Conservation (phyloP, 2,113 vertebrate species). For the Salminus brasiliensis region DNA sequence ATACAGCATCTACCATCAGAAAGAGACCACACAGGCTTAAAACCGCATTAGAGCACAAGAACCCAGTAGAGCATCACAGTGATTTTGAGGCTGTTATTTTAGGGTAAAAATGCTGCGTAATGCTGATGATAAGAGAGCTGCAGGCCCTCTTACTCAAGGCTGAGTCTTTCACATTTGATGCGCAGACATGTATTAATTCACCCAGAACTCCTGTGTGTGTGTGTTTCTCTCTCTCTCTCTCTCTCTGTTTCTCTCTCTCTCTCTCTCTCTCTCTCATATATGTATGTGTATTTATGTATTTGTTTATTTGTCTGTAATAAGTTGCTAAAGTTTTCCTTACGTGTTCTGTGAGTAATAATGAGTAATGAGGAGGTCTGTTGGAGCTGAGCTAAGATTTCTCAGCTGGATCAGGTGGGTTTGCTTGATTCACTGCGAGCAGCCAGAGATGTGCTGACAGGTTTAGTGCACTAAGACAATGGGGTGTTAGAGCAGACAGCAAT, state of each 20-base stretch:
- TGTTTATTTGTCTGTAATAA: conserved; percentile 13
- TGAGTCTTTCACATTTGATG: background rate
- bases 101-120: no score
- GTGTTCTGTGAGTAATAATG: conserved; percentile 19
- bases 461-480: background rate
- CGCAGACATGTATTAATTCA: background rate
- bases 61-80: no score
- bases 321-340: conserved; percentile 15
- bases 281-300: no score
- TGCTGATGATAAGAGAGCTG: no score
- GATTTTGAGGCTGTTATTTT: no score
- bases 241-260: no score
- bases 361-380: conserved; percentile 3
- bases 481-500: background rate
- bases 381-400: background rate
- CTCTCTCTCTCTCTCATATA: no score
- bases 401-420: background rate
- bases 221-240: no score
- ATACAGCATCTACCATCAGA: no score
- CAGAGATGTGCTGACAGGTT: no score
- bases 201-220: conserved; percentile 27
- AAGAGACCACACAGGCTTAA: no score
- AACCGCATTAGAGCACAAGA: no score
- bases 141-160: background rate
- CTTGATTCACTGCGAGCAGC: background rate